A percentile compares a stretch with the other conserved stretches of the same genome.
These are phyloP conservation scores for Rotaria sp. DNA, from an alignment of 2,888 invertebrate genomes.

Conservation along the genomic window DNA sequence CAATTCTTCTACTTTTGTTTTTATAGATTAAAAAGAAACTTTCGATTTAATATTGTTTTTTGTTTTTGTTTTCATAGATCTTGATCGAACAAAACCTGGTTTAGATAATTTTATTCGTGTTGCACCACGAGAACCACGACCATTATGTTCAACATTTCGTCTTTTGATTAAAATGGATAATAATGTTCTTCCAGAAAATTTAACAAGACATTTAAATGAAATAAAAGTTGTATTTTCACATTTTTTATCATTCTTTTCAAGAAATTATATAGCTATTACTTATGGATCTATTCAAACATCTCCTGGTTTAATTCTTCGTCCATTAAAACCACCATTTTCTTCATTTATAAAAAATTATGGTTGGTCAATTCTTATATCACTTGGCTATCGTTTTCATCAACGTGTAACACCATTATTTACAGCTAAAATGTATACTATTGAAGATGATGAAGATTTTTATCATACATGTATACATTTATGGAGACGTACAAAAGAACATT, in stretches of 20 bases:
- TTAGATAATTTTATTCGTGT: constrained; percentile 7
- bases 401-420: background rate
- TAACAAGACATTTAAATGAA: background rate
- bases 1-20: background rate
- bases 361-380: background rate
- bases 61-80: background rate
- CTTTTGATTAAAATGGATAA: background rate
- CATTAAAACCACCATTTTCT: background rate
- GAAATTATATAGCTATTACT: background rate
- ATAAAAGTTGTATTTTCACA: background rate
- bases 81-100: background rate
- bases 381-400: constrained; percentile 20
- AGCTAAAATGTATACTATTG: background rate
- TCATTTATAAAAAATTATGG: constrained; percentile 11
- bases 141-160: constrained; percentile 1
- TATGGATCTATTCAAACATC: constrained; percentile 6
- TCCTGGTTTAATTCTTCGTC: background rate
- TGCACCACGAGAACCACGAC: background rate
- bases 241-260: background rate
- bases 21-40: too few relatives aligned
- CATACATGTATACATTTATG: constrained; percentile 9
- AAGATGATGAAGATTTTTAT: constrained; percentile 17
- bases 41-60: background rate
- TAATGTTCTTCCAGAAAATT: background rate
- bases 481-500: constrained; percentile 20